Conservation (phyloP, 2,113 vertebrate genomes). For the Aphelocoma coerulescens region DNA sequence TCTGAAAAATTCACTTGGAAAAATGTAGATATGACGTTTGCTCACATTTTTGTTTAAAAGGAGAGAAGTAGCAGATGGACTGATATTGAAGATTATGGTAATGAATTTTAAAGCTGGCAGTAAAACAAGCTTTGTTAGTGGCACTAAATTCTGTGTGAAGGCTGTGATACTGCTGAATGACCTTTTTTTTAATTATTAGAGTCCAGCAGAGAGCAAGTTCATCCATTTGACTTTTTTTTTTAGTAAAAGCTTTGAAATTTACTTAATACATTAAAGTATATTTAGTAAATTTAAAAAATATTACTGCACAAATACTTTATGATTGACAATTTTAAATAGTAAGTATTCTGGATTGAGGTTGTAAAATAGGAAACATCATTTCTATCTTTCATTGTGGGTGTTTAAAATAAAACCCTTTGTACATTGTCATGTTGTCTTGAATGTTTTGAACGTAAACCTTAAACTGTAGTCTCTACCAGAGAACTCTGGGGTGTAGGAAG, state of each 20-base stretch:
- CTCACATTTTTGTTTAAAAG: background rate
- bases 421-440: background rate
- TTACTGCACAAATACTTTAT: background rate
- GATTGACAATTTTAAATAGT: background rate
- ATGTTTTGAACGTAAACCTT: background rate
- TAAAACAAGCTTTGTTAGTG: background rate
- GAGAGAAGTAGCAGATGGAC: background rate
- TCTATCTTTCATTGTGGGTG: background rate
- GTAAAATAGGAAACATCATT: background rate
- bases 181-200: background rate
- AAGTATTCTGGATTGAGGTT: background rate
- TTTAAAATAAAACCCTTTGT: background rate
- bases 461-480: background rate
- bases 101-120: conserved; percentile 21
- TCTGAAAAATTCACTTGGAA: background rate
- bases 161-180: background rate
- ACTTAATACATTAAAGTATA: background rate
- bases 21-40: background rate
- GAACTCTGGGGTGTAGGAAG: background rate
- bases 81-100: background rate
- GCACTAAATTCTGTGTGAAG: background rate
- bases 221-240: background rate
- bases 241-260: background rate
- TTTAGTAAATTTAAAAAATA: background rate
- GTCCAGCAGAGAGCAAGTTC: background rate